These are phyloP conservation scores for Dendrophyllia cribrosa DNA, from an alignment of 64 coral and sea anemone species.

Conservation along the genomic window DNA sequence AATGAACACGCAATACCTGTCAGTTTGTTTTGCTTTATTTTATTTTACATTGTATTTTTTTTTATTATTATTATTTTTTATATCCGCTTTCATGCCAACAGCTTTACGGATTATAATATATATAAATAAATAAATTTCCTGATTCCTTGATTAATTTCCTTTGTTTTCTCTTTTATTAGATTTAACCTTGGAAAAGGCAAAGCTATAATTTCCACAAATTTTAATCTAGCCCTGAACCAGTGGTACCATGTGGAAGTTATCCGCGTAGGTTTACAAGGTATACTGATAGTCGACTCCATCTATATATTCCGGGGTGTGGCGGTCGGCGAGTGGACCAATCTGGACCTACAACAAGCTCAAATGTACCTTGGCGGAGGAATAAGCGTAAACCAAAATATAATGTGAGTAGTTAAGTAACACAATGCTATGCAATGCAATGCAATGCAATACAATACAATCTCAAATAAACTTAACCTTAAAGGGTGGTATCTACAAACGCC, in stretches of 20 bases:
- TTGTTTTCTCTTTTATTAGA: not conserved
- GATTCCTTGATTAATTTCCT: not conserved
- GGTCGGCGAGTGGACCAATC: not conserved
- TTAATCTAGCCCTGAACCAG: not conserved
- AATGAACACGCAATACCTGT: too few species aligned
- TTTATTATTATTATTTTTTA: too few species aligned
- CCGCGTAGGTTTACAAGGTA: not conserved
- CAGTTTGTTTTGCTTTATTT: too few species aligned
- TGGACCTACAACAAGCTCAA: not conserved
- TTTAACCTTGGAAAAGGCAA: not conserved
- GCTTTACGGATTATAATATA: too few species aligned
- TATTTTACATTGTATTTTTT: too few species aligned
- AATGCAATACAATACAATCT: too few species aligned
- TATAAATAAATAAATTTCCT: too few species aligned
- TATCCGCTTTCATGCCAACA: too few species aligned
- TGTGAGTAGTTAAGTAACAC: not conserved
- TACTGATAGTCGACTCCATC: constrained; percentile 6
- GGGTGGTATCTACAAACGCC: too few species aligned
- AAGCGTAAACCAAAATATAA: not conserved
- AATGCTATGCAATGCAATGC: too few species aligned
- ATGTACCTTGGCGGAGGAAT: constrained; percentile 28
- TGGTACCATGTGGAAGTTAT: not conserved
- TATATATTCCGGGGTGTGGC: not conserved
- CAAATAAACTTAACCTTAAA: too few species aligned
- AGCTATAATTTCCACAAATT: not conserved